A percentile compares a stretch with the other conserved stretches of the same genome.
These are phyloP conservation scores for Cochlearius cochlearius DNA, from an alignment of 2,113 vertebrate species.

Conservation along the genomic window DNA sequence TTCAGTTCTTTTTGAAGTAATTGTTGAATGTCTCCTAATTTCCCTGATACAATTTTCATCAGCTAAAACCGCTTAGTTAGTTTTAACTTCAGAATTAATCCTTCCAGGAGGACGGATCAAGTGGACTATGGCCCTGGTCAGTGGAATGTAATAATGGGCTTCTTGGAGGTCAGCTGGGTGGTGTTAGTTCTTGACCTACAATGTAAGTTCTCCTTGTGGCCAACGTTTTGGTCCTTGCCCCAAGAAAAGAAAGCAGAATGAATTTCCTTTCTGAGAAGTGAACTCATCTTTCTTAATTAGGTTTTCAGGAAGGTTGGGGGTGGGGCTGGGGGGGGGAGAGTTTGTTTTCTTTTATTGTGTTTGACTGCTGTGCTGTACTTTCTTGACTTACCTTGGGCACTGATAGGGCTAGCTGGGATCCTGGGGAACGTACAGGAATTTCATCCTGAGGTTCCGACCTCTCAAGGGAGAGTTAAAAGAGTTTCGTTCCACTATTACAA, in stretches of 20 bases:
- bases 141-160: not conserved
- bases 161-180: not conserved
- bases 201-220: not conserved
- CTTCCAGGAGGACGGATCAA: not conserved
- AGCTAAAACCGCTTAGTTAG: not conserved
- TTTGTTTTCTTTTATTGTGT: not conserved
- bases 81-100: not conserved
- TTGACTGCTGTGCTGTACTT: not conserved
- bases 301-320: not conserved
- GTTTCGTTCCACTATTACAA: not conserved
- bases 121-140: not conserved
- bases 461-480: not conserved
- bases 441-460: not conserved
- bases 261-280: not conserved
- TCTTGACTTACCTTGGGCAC: not conserved
- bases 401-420: not conserved
- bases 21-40: not conserved
- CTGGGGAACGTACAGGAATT: not conserved
- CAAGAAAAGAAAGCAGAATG: not conserved
- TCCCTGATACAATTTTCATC: not conserved
- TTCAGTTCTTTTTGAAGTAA: not conserved
- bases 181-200: not conserved
- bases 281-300: not conserved
- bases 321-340: too few relatives aligned
- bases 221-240: not conserved